phyloP scores from a whole-genome alignment of 2,888 invertebrate genomes.

The Rhabditophanes sp. region DNA sequence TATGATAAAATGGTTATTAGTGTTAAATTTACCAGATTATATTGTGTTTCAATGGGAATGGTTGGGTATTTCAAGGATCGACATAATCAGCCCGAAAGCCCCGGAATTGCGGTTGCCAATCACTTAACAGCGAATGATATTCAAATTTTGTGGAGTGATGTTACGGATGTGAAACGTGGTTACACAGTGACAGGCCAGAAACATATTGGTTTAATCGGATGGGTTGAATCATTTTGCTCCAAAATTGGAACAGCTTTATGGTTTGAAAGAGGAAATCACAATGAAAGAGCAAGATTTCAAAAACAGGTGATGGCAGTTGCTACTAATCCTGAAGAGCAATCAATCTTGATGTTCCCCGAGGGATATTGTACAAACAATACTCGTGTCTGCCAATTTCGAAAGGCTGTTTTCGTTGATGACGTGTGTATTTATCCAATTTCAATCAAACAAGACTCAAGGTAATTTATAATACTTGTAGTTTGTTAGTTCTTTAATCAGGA shows the following conservation, averaged over 20 bases:
- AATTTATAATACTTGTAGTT: neutral
- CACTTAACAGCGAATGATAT: slow-evolving; percentile 13
- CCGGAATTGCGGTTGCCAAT: slow-evolving; percentile 11
- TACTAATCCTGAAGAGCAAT: slow-evolving; percentile 5
- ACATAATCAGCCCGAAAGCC: slow-evolving; percentile 8
- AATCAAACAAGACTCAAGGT: slow-evolving; percentile 11
- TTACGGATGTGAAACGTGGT: slow-evolving; percentile 6
- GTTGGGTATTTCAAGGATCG: slow-evolving; percentile 8
- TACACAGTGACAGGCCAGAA: slow-evolving; percentile 13
- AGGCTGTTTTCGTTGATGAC: slow-evolving; percentile 16
- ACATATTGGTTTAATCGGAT: slow-evolving; percentile 11
- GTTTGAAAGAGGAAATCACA: slow-evolving; percentile 7
- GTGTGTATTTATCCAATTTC: slow-evolving; percentile 17
- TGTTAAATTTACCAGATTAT: slow-evolving; percentile 5
- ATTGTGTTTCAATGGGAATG: slow-evolving; percentile 9
- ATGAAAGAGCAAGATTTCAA: slow-evolving; percentile 11
- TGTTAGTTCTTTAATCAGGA: slow-evolving; percentile 5
- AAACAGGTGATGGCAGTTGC: slow-evolving; percentile 8
- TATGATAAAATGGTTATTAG: slow-evolving; percentile 5
- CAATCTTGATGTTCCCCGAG: slow-evolving; percentile 11
- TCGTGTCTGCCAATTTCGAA: slow-evolving; percentile 14
- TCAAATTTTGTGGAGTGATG: slow-evolving; percentile 10
- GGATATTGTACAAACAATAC: slow-evolving; percentile 20
- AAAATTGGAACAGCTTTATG: slow-evolving; percentile 8
- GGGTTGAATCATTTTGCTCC: slow-evolving; percentile 8